phyloP scores from a whole-genome alignment of 1,140 invertebrate genomes.

The Hesperophylax magnus region DNA sequence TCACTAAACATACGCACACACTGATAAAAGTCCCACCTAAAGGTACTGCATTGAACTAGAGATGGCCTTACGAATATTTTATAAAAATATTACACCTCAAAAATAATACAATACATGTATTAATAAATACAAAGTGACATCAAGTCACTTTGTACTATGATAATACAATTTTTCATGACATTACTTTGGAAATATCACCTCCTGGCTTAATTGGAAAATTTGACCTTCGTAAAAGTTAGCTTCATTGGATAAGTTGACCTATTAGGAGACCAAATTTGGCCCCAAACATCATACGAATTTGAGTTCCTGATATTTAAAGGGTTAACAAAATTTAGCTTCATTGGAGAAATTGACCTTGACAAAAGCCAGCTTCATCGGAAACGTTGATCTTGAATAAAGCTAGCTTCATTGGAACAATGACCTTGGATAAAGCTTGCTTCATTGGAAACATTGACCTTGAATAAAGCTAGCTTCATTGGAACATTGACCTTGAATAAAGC shows the following conservation, averaged over 20 bases:
- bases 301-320: no score
- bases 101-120: background rate
- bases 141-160: background rate
- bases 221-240: background rate
- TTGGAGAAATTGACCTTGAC: background rate
- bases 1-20: slow-evolving; percentile 19
- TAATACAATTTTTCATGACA: background rate
- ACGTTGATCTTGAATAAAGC: no score
- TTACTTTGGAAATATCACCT: background rate
- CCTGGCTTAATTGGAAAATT: background rate
- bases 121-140: background rate
- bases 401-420: no score
- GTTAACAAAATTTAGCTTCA: background rate
- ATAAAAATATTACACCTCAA: background rate
- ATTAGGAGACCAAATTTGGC: no score
- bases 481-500: no score
- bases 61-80: background rate
- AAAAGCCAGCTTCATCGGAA: background rate
- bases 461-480: no score
- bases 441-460: no score
- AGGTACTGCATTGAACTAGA: background rate
- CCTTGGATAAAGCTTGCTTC: no score
- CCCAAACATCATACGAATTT: no score
- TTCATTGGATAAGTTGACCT: background rate
- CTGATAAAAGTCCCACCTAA: background rate